These are phyloP conservation scores for Phrixothrix hirtus DNA, from an alignment of 2,888 invertebrate genomes.

Conservation along the genomic window DNA sequence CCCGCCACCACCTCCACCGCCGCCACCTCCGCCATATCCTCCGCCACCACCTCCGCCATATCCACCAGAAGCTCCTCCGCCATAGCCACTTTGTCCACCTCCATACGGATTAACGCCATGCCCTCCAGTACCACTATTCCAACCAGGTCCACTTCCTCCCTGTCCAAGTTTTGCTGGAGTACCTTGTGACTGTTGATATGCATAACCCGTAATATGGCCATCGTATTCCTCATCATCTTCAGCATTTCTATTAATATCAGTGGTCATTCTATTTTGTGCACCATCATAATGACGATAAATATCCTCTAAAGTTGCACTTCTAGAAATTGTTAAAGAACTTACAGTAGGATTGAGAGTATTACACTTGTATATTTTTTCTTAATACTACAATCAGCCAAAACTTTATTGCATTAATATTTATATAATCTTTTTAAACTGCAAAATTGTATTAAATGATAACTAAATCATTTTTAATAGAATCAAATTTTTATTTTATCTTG, in stretches of 20 bases:
- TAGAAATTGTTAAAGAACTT: slow-evolving; percentile 43
- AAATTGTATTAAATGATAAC: too few relatives aligned
- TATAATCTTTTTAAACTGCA: too few relatives aligned
- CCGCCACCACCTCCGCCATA: slow-evolving; percentile 5
- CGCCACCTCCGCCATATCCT: slow-evolving; percentile 7
- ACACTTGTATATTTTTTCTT: background rate
- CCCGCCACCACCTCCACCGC: slow-evolving; percentile 7
- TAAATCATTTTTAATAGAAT: background rate
- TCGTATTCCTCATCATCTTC: slow-evolving; percentile 62
- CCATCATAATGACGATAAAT: slow-evolving; percentile 66
- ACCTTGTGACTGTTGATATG: slow-evolving; percentile 43
- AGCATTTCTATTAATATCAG: slow-evolving; percentile 9
- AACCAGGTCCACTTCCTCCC: slow-evolving; percentile 36
- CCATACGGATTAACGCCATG: slow-evolving; percentile 6
- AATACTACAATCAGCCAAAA: too few relatives aligned
- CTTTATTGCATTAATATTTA: too few relatives aligned
- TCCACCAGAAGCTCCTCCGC: slow-evolving; percentile 1
- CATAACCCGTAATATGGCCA: slow-evolving; percentile 63
- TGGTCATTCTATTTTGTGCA: background rate
- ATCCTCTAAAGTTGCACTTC: slow-evolving; percentile 72
- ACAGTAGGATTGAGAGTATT: background rate
- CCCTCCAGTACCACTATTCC: slow-evolving; percentile 26
- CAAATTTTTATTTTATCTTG: too few relatives aligned
- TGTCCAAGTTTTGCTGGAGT: slow-evolving; percentile 41
- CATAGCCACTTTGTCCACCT: slow-evolving; percentile 9